Conservation (phyloP, 23 tunicate species). For the Styela plicata region DNA sequence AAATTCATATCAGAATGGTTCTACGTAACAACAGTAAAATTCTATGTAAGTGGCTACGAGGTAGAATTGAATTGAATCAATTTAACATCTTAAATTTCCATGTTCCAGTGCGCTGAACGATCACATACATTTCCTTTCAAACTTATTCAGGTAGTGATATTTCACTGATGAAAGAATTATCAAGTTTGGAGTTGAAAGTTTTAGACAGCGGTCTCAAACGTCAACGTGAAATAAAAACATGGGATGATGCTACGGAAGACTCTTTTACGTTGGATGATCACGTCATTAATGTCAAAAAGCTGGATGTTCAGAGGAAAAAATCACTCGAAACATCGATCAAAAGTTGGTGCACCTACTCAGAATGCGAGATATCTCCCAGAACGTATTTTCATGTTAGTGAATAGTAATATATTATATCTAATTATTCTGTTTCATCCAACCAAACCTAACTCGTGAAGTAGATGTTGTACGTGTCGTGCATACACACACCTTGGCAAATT, state of each 20-base stretch:
- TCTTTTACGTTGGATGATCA: background rate
- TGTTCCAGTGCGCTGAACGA: background rate
- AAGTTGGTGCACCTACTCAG: slow-evolving; percentile 62
- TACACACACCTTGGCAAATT: too few species aligned
- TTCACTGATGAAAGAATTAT: background rate
- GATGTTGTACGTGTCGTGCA: too few species aligned
- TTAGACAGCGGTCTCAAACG: background rate
- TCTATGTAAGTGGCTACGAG: too few species aligned
- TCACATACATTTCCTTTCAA: background rate
- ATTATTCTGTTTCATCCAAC: too few species aligned
- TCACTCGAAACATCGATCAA: slow-evolving; percentile 30
- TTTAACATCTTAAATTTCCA: background rate
- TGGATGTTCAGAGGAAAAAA: slow-evolving; percentile 26
- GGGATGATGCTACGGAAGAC: background rate
- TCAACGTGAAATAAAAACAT: background rate
- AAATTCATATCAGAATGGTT: too few species aligned
- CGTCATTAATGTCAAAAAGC: slow-evolving; percentile 6
- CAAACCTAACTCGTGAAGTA: too few species aligned
- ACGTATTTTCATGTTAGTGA: slow-evolving; percentile 81
- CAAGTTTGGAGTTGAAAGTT: background rate
- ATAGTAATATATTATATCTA: too few species aligned
- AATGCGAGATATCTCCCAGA: slow-evolving; percentile 63
- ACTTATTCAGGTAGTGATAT: background rate
- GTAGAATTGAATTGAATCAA: too few species aligned
- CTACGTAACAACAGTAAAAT: too few species aligned